Base-by-base conservation (phyloP, 2,888 invertebrate species). In the Neocrepidodera transversa region DNA sequence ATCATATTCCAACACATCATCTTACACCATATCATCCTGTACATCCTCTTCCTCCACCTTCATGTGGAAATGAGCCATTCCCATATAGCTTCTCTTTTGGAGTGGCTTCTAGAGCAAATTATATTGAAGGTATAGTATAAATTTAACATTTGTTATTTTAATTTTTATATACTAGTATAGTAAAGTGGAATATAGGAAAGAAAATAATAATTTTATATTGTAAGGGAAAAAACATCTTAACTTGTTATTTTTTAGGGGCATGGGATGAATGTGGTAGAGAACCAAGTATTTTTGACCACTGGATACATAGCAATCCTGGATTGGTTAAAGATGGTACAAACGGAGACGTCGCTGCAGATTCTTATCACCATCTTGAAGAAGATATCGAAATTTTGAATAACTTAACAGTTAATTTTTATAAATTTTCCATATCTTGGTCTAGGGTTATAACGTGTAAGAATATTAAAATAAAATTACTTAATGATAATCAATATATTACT, bases 311-410 rank as follows among this genome's bases (percentile, higher is more conserved):
- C 3, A 11, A 35, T 17, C 53, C 53, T 11, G 20, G 11, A 1
- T 14, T 53, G 6, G 36, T 53, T 2, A 2, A 4, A 17, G 53
- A 53, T 35, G 23, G 26, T 35, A 32, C 53, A 3, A 32, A 20
- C 16, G 45, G 53, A 5, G 45, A 32, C 11, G 16, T 32, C n/a
- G 32, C 53, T 16, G 43, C 53, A 3, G 26, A 53, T 18, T 32
- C 30, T 6, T 53, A 53, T 8, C 28, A 53, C 14, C 35, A 45
- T 8, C 11, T 45, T 1, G 42, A 45, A 13, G 35, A 26, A 45
- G 53, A 53, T 20, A 20, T 53, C 1, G 53, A 53, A 32, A 43
- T 45, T 23, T 20, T 53, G 1, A 53, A 53, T 10, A 45, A 45
- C 18, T 6, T 53, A 3, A 35, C 43, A 0, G 43, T 43, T 13